A percentile compares a stretch with the other conserved stretches of the same genome.
Conservation (phyloP, 1,140 invertebrate species). For the Chelonus insularis region DNA sequence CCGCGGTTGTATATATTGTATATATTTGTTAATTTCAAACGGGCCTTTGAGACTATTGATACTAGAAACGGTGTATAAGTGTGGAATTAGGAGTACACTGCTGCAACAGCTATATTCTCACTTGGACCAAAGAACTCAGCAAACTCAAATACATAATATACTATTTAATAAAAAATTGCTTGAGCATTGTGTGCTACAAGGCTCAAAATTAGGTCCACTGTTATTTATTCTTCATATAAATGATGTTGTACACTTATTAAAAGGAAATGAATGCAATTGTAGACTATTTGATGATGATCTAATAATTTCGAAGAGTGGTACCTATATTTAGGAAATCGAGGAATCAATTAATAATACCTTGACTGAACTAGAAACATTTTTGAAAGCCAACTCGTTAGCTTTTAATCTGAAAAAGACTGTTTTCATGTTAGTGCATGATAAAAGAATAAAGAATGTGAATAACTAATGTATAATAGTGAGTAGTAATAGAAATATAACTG, state of each 20-base stretch:
- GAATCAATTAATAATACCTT: too few relatives aligned
- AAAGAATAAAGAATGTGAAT: too few relatives aligned
- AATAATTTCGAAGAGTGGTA: too few relatives aligned
- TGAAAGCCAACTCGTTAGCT: too few relatives aligned
- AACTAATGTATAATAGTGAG: too few relatives aligned
- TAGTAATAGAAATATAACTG: neutral
- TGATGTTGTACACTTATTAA: conserved; percentile 11
- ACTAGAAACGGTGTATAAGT: conserved; percentile 34
- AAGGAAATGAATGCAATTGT: neutral
- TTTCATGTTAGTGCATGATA: too few relatives aligned
- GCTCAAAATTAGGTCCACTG: conserved; percentile 12
- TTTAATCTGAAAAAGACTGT: too few relatives aligned
- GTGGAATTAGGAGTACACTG: conserved; percentile 35
- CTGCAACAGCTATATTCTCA: conserved; percentile 29
- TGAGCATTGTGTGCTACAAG: conserved; percentile 17
- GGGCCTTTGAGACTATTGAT: conserved; percentile 44
- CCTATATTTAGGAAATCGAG: too few relatives aligned
- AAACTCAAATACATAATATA: conserved; percentile 1
- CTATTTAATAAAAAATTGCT: neutral
- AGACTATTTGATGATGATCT: conserved; percentile 16
- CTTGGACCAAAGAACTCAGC: conserved; percentile 16
- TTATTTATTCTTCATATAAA: conserved; percentile 20
- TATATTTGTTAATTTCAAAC: conserved; percentile 41
- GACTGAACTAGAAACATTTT: too few relatives aligned
- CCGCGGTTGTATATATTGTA: too few relatives aligned